Evolutionary conservation across 2,888 invertebrate genomes (phyloP).

Genomic region (Cephus spinipes): DNA sequence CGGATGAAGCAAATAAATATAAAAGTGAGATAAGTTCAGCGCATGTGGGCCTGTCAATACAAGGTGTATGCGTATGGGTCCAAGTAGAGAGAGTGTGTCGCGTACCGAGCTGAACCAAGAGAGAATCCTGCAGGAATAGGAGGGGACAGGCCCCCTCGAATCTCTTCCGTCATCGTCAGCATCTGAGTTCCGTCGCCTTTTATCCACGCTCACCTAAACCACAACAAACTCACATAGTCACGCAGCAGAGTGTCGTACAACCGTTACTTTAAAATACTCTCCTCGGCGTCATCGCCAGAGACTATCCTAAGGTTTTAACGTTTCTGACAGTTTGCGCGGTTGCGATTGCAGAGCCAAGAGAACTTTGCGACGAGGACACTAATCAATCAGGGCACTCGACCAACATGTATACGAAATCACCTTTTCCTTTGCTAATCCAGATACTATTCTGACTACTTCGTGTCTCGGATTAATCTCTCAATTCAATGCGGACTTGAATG

Average conservation of each 20-base stretch:
- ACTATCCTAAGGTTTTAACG: too few species aligned
- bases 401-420: too few species aligned
- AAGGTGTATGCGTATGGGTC: conserved; percentile 62
- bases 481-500: too few species aligned
- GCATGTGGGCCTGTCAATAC: conserved; percentile 38
- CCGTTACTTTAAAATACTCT: conserved; percentile 2
- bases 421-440: too few species aligned
- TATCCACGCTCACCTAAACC: conserved; percentile 66
- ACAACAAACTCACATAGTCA: conserved; percentile 62
- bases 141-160: conserved; percentile 59
- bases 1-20: conserved; percentile 34
- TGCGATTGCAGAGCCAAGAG: too few species aligned
- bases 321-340: too few species aligned
- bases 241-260: conserved; percentile 22
- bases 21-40: conserved; percentile 26
- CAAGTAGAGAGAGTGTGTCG: conserved; percentile 64
- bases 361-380: too few species aligned
- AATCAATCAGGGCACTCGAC: too few species aligned
- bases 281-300: neutral
- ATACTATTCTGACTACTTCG: too few species aligned
- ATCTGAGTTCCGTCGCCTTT: conserved; percentile 62
- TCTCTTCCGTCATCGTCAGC: conserved; percentile 59
- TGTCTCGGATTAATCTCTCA: too few species aligned
- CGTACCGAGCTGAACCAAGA: conserved; percentile 67
- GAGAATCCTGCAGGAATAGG: conserved; percentile 64